phyloP scores from a whole-genome alignment of 2,113 vertebrate genomes.

The Rhipidura dahli region DNA sequence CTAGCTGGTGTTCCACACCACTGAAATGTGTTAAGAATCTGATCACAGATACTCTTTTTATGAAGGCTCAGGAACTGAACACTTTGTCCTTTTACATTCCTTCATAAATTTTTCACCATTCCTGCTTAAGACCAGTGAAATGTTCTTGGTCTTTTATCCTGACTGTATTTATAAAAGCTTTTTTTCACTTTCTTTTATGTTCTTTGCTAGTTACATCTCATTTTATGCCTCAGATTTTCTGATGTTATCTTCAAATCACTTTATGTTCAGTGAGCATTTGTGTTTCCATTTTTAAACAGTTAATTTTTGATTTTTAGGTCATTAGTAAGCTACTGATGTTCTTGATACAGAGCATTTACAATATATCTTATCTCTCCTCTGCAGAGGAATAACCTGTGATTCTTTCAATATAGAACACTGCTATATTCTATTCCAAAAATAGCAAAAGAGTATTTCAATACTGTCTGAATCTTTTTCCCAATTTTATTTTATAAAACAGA shows the following conservation, averaged over 20 bases:
- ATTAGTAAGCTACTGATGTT: constrained; percentile 7
- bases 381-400: neutral
- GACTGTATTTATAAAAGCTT: neutral
- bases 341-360: neutral
- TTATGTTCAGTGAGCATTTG: neutral
- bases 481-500: neutral
- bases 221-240: constrained; percentile 8
- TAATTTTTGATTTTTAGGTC: constrained; percentile 14
- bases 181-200: neutral
- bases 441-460: neutral
- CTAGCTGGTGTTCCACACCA: neutral
- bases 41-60: neutral
- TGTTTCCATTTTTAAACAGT: neutral
- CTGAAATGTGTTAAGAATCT: neutral
- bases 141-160: neutral
- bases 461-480: neutral
- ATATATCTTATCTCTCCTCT: neutral
- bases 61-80: neutral
- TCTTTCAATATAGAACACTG: neutral
- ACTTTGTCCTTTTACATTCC: neutral
- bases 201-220: neutral
- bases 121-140: neutral
- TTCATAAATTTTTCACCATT: constrained; percentile 10
- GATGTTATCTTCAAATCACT: neutral
- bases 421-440: neutral